Conservation (phyloP, 2,113 vertebrate species). For the Capreolus pygargus region DNA sequence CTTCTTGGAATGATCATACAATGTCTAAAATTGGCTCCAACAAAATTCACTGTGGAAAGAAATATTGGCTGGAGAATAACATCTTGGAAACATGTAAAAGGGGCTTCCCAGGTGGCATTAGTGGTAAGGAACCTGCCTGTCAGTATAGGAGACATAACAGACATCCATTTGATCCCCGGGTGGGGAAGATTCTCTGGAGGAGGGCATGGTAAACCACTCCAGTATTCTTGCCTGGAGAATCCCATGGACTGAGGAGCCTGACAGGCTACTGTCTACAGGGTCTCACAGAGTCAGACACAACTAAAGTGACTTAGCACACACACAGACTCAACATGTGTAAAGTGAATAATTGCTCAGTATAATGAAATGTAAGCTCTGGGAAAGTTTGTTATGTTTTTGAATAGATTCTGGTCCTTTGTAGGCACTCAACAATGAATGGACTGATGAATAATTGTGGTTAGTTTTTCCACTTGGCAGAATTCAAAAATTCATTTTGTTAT, state of each 20-base stretch:
- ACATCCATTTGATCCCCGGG: neutral
- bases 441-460: neutral
- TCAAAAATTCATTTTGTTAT: neutral
- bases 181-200: neutral
- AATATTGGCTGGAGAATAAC: neutral
- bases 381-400: neutral
- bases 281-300: neutral
- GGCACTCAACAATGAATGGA: neutral
- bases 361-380: neutral
- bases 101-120: neutral
- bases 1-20: neutral
- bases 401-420: neutral
- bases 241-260: neutral
- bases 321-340: neutral
- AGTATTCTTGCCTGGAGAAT: neutral
- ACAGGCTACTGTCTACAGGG: neutral
- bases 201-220: neutral
- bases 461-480: neutral
- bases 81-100: neutral
- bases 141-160: neutral
- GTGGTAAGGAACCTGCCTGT: neutral
- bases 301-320: neutral
- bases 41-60: neutral
- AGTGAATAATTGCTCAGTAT: neutral
- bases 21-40: neutral